Percentiles rank a stretch among this genome's conserved stretches.
Evolutionary conservation across 2,113 vertebrate species (phyloP).

Genomic region (Crocuta crocuta): DNA sequence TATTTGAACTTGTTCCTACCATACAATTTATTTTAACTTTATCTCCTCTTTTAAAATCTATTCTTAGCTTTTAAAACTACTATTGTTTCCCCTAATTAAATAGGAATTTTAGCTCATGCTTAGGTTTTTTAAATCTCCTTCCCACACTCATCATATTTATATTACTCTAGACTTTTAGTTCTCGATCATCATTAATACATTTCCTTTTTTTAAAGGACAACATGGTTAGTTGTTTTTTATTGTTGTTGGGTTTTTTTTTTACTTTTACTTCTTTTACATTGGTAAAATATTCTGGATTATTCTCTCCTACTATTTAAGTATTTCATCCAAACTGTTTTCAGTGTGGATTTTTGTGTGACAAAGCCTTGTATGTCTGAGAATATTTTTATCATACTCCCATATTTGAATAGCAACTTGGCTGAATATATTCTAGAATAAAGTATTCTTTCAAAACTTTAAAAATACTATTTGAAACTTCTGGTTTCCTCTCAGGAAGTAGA

Average conservation of each 20-base stretch:
- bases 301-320: neutral
- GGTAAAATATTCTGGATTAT: slow-evolving; percentile 31
- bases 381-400: neutral
- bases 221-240: neutral
- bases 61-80: neutral
- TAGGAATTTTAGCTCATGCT: neutral
- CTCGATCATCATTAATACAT: neutral
- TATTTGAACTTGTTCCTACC: neutral
- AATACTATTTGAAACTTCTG: neutral
- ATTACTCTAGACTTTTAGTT: neutral
- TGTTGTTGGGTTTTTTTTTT: neutral
- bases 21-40: neutral
- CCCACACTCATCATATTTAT: neutral
- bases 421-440: neutral
- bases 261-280: slow-evolving; percentile 8
- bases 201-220: neutral
- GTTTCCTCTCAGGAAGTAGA: neutral
- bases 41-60: neutral
- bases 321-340: neutral
- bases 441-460: neutral
- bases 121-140: slow-evolving; percentile 6
- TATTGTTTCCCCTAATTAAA: neutral
- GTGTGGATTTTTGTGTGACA: neutral
- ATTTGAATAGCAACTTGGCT: slow-evolving; percentile 13
- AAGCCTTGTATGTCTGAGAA: neutral